Base-by-base conservation (phyloP, 2,113 vertebrate genomes). In the Cavia porcellus region DNA sequence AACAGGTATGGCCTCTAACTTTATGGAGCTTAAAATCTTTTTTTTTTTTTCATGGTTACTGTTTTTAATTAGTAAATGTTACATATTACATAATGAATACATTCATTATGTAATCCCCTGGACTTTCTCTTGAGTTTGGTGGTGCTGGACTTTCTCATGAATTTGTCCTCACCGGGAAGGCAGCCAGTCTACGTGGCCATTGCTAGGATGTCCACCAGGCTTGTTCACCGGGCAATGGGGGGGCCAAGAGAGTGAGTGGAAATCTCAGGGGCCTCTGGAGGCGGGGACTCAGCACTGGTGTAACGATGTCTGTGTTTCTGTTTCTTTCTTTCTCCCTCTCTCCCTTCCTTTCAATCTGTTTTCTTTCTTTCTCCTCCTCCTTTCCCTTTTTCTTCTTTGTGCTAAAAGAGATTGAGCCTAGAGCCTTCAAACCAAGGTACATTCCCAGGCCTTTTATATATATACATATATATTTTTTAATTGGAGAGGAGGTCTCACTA, bases 21-120 rank as follows among this genome's bases (percentile, higher is more conserved):
- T 96, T 24, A 68, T 38, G 7, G 30, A 77, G 17, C 14, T 89
- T 86, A 84, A 94, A 85, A 47, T 91, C 57, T 90, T 77, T 77
- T 42, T 79, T 77, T 42, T 90, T 70, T 38, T 38, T 38, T 15
- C 25, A 79, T 6, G 9, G 45, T 50, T 38, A 42, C n/a, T 10
- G 9, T 79, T 50, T 77, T 79, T 79, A 32, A 79, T 50, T 32
- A 50, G 45, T 32, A 50, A 47, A 79, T 79, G 75, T 25, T 79
- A 50, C 9, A 30, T 3, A 32, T 47, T 50, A 17, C 75, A 79
- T 47, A 79, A 50, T 30, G 3, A 15, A 47, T 79, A 32, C 45
- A 32, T 50, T 79, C 6, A 3, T 30, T 14, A 7, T 47, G 5
- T n/a, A n/a, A n/a, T n/a, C n/a, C n/a, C n/a, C n/a, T n/a, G n/a